Conservation (phyloP, 2,113 vertebrate genomes). For the Lagopus leucura region DNA sequence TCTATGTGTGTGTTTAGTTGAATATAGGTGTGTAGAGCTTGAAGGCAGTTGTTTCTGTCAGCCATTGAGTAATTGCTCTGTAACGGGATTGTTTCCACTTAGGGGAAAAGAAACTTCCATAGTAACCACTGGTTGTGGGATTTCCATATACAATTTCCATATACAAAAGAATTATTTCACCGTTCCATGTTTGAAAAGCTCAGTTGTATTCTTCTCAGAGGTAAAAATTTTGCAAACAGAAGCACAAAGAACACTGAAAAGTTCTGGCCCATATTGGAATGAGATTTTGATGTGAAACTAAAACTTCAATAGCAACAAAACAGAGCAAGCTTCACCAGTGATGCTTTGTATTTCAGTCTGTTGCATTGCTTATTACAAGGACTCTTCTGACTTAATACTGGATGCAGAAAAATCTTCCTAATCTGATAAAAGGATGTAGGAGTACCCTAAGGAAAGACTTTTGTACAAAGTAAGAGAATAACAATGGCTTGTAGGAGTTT, state of each 20-base stretch:
- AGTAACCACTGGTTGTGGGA: background rate
- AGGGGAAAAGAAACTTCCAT: background rate
- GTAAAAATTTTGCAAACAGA: background rate
- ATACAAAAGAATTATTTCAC: background rate
- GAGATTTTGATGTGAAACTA: background rate
- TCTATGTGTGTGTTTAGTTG: background rate
- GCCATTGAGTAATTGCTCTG: background rate
- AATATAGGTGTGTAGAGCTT: background rate
- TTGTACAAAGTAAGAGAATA: background rate
- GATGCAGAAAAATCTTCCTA: background rate
- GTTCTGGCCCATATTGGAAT: background rate
- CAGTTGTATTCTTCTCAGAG: background rate
- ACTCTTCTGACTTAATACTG: background rate
- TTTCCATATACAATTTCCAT: background rate
- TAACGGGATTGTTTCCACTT: background rate
- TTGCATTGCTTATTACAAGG: background rate
- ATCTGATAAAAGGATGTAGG: background rate
- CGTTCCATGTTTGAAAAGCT: background rate
- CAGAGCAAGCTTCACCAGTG: background rate
- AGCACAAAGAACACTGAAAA: background rate
- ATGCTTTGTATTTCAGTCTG: background rate
- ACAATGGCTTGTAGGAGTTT: background rate
- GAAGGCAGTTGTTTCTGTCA: background rate
- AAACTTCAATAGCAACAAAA: background rate
- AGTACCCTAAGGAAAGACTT: background rate